phyloP scores from a whole-genome alignment of 2,797 vertebrate species.

The Xyrichtys novacula region DNA sequence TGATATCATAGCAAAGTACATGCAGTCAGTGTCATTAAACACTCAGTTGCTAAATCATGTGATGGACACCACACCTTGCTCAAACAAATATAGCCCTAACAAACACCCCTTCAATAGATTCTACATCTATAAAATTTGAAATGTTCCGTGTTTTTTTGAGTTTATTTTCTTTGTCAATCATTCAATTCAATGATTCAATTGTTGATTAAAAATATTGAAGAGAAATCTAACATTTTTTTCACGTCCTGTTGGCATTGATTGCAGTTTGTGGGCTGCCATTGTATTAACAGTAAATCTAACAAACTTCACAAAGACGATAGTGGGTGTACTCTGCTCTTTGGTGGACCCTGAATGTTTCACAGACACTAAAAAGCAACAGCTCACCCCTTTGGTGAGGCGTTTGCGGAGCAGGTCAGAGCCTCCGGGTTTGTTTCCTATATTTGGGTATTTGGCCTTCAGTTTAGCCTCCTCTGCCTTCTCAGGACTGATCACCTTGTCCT shows the following conservation, averaged over 20 bases:
- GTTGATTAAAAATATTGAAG: too few relatives aligned
- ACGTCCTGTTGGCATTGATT: not conserved
- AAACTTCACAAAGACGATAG: not conserved
- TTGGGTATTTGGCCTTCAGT: conserved; percentile 96
- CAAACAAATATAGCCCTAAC: not conserved
- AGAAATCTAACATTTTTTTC: too few relatives aligned
- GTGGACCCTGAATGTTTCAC: conserved; percentile 2
- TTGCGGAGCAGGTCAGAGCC: conserved; percentile 98
- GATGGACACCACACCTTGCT: not conserved
- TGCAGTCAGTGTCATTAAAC: not conserved
- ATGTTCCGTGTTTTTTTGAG: not conserved
- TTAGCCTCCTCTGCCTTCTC: conserved; percentile 98
- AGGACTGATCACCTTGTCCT: conserved; percentile 93
- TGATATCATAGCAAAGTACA: not conserved
- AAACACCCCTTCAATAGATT: not conserved
- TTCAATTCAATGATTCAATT: not conserved
- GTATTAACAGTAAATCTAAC: not conserved
- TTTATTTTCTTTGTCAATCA: not conserved
- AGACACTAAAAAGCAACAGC: conserved; percentile 57
- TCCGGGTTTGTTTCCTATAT: conserved; percentile 95
- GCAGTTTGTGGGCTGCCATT: not conserved
- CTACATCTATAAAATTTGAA: not conserved
- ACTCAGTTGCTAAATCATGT: not conserved
- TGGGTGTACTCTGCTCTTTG: not conserved
- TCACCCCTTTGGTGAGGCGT: conserved; percentile 97